phyloP scores from a whole-genome alignment of 2,888 invertebrate genomes.

The Antheraea yamamai region DNA sequence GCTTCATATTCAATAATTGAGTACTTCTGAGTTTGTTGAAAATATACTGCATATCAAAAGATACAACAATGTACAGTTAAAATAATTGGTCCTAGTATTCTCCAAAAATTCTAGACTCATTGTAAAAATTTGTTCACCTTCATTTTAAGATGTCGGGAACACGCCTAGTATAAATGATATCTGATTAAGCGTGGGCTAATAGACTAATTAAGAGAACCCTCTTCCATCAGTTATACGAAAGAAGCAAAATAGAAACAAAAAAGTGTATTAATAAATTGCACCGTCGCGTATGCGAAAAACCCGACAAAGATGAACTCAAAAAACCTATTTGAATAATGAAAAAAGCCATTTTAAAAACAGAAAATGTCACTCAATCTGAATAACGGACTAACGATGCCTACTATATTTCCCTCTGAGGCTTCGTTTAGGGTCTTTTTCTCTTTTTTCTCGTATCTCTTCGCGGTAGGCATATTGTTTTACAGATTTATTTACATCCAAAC shows the following conservation, averaged over 20 bases:
- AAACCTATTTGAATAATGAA: conserved; percentile 38
- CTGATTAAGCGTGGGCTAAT: too few species aligned
- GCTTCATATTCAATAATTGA: background rate
- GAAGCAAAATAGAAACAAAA: conserved; percentile 41
- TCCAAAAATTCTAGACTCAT: background rate
- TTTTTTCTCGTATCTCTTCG: conserved; percentile 41
- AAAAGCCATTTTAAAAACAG: conserved; percentile 42
- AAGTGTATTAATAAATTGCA: conserved; percentile 62
- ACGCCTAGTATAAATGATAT: too few species aligned
- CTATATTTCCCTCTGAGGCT: conserved; percentile 66
- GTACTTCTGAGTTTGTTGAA: background rate
- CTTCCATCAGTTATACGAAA: conserved; percentile 37
- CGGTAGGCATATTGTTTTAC: conserved; percentile 70
- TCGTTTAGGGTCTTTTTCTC: conserved; percentile 66
- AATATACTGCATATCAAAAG: background rate
- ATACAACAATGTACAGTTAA: background rate
- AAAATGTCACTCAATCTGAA: conserved; percentile 67
- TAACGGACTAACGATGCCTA: conserved; percentile 69
- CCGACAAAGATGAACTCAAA: conserved; percentile 66
- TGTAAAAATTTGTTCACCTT: background rate
- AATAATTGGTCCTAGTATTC: background rate
- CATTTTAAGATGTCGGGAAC: too few species aligned
- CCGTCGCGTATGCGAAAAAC: conserved; percentile 56
- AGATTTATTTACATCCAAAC: conserved; percentile 73
- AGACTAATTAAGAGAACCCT: too few species aligned